These are phyloP conservation scores for Tetropium fuscum DNA, from an alignment of 2,888 invertebrate species.

Conservation along the genomic window DNA sequence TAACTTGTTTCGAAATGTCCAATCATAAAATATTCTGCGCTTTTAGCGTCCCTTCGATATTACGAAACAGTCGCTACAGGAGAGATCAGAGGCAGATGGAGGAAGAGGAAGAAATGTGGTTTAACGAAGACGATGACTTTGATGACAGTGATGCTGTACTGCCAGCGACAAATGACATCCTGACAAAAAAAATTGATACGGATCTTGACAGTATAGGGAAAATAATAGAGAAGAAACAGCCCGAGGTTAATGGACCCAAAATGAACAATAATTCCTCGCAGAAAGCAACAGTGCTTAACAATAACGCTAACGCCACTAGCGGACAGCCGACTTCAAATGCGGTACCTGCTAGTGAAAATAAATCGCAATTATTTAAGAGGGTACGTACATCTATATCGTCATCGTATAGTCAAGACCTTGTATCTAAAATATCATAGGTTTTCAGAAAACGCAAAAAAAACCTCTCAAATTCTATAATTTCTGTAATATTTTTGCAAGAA, in stretches of 20 bases:
- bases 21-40: no score
- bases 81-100: slow-evolving; percentile 94
- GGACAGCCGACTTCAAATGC: slow-evolving; percentile 63
- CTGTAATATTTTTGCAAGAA: no score
- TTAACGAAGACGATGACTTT: slow-evolving; percentile 96
- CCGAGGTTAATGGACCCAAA: slow-evolving; percentile 57
- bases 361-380: slow-evolving; percentile 68
- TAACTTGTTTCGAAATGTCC: no score
- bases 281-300: slow-evolving; percentile 65
- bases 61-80: slow-evolving; percentile 85
- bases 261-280: slow-evolving; percentile 58
- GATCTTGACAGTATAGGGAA: slow-evolving; percentile 70
- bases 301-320: slow-evolving; percentile 60
- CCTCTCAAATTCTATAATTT: no score
- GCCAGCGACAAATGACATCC: slow-evolving; percentile 68
- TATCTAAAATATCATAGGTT: no score
- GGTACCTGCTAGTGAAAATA: slow-evolving; percentile 60
- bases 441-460: no score
- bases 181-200: slow-evolving; percentile 71
- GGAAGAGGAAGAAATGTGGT: slow-evolving; percentile 99
- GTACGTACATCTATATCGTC: slow-evolving; percentile 59
- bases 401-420: no score
- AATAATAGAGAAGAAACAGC: slow-evolving; percentile 56
- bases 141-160: slow-evolving; percentile 80
- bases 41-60: slow-evolving; percentile 81